Conservation (phyloP, 2,888 invertebrate genomes). For the Digitonthophagus gazella region DNA sequence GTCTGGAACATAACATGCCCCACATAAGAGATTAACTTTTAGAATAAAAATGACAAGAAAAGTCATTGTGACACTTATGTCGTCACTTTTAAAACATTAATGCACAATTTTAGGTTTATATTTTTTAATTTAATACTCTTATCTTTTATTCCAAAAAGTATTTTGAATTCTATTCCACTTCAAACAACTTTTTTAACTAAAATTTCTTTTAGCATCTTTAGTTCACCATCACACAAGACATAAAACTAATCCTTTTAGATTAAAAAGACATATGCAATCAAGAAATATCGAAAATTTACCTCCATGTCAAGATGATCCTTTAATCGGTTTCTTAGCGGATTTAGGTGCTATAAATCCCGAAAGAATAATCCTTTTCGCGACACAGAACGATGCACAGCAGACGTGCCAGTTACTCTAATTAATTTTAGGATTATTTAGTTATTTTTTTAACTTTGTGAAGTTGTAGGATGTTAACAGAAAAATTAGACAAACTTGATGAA, state of each 20-base stretch:
- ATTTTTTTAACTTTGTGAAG: conserved; percentile 5
- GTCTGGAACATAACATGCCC: no score
- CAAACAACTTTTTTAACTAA: neutral
- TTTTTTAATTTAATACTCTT: conserved; percentile 1
- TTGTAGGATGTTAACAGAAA: conserved; percentile 42
- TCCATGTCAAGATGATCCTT: conserved; percentile 47
- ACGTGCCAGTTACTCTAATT: conserved; percentile 44
- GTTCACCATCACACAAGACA: conserved; percentile 5
- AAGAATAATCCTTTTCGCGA: conserved; percentile 52
- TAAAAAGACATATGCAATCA: neutral
- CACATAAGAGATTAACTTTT: no score
- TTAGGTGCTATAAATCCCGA: conserved; percentile 57
- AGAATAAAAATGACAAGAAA: no score
- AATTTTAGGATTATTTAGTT: conserved; percentile 12
- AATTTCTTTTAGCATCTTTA: neutral
- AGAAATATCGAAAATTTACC: conserved; percentile 17
- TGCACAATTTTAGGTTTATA: conserved; percentile 10
- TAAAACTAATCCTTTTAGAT: neutral
- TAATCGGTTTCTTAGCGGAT: conserved; percentile 54
- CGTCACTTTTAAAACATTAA: conserved; percentile 10
- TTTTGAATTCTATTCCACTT: no score
- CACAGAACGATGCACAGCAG: conserved; percentile 46
- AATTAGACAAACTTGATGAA: conserved; percentile 47
- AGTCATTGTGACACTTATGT: conserved; percentile 10
- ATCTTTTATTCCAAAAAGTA: neutral